Evolutionary conservation across 2,113 vertebrate genomes (phyloP), one percentile per base, ranked within the genome.

Genomic region (Jacana jacana): DNA sequence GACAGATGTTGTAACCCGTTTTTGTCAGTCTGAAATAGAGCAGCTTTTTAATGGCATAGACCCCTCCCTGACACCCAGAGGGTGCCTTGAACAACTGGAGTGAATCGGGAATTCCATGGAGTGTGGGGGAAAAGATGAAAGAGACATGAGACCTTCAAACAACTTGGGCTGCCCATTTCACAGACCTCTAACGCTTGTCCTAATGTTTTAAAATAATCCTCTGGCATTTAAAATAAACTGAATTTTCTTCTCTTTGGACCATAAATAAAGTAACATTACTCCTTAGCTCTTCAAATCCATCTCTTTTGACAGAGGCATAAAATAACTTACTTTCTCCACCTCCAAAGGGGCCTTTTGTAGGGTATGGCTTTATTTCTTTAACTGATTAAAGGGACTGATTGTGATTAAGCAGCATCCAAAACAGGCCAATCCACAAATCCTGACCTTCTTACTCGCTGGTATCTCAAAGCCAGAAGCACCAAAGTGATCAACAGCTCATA

Each of bases 1-100:
- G 37, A 46, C 17, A 23, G 23, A n/a, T 0, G 1, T 48, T 75
- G 51, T 11, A 61, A 42, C 0, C 0, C 16, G 49, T 71, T 93
- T 93, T 48, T 88, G 76, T 58, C 23, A 68, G 48, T 42, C 48
- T 91, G 83, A 92, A 95, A 75, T 81, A 63, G 92, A 94, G 63
- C 1, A 78, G 68, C 35, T 54, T 39, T 86, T 58, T 30, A 66
- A 86, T 20, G 49, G 17, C 2, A 1, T 24, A 46, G 35, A 35
- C 25, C 44, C 33, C 42, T 71, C 60, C 60, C 86, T 60, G 39
- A 16, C 89, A 60, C 64, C 68, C 66, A 68, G 60, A 90, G 83
- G n/a, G 35, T 61, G 33, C 39, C 55, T 80, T 9, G 2, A 93
- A 91, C 51, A 81, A 58, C 24, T 81, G 80, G 42, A 92, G 8